Evolutionary conservation across 2,113 vertebrate genomes (phyloP).

Genomic region (Myrmecobius fasciatus): DNA sequence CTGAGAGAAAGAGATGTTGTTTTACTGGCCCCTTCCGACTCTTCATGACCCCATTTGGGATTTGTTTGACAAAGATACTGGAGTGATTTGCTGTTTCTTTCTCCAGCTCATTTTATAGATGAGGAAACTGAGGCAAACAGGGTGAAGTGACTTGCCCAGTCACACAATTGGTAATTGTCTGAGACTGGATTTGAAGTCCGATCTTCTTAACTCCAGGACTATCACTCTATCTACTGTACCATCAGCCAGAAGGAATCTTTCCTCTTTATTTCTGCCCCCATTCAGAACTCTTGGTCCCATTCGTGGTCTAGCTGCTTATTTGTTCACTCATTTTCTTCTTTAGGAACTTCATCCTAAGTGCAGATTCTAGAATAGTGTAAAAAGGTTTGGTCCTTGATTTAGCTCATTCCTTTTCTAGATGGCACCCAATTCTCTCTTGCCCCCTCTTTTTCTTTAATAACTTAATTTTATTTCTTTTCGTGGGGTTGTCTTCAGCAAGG

Average conservation of each 20-base stretch:
- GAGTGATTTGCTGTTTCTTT: no score
- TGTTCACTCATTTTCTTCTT: background rate
- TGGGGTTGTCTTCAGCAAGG: background rate
- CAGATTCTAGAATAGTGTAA: background rate
- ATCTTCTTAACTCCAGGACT: no score
- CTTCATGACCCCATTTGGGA: no score
- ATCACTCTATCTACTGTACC: no score
- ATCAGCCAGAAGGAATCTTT: no score
- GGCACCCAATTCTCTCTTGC: background rate
- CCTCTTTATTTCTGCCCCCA: no score
- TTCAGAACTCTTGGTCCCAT: background rate
- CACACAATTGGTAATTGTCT: no score
- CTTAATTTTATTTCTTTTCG: background rate
- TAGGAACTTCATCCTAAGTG: background rate
- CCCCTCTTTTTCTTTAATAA: background rate
- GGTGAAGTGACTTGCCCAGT: no score
- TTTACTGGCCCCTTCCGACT: background rate
- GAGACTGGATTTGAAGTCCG: no score
- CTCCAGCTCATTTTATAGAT: no score
- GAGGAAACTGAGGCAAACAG: no score
- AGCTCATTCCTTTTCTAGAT: background rate
- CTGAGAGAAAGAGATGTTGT: background rate
- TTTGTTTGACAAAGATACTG: no score
- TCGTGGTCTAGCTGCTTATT: background rate
- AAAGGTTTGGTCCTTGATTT: background rate